These are phyloP conservation scores for Dascyllus trimaculatus DNA, from an alignment of 2,113 vertebrate genomes.

Conservation along the genomic window DNA sequence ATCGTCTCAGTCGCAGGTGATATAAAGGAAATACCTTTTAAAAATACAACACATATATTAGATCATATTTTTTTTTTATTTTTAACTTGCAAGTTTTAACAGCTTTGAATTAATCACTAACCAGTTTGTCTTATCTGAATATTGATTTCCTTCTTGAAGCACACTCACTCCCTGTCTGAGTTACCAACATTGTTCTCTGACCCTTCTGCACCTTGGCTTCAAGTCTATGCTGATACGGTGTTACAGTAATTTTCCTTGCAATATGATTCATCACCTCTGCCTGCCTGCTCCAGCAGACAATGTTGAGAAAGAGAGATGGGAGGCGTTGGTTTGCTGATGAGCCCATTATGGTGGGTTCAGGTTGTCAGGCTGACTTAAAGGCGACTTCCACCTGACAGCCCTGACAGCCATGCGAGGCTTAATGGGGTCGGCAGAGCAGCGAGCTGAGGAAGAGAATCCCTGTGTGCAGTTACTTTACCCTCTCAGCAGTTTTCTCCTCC, in stretches of 20 bases:
- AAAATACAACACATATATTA: too few relatives aligned
- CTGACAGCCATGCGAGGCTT: conserved; percentile 53
- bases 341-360: conserved; percentile 65
- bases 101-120: not conserved
- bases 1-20: not conserved
- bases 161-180: too few relatives aligned
- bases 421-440: conserved; percentile 64
- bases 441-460: conserved; percentile 55
- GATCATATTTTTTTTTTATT: not conserved
- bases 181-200: not conserved
- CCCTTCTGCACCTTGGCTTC: conserved; percentile 2
- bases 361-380: conserved; percentile 62
- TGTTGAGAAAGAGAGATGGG: conserved; percentile 21
- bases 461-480: conserved; percentile 45
- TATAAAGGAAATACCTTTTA: not conserved
- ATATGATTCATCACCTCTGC: conserved; percentile 21
- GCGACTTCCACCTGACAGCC: conserved; percentile 67
- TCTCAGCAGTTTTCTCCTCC: conserved; percentile 50
- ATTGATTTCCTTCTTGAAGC: conserved; percentile 38
- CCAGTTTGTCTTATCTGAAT: conserved; percentile 9
- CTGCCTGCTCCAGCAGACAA: conserved; percentile 12
- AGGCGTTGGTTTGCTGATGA: conserved; percentile 54
- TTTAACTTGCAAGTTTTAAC: not conserved
- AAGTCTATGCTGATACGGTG: not conserved
- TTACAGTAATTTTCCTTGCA: not conserved